Conservation (phyloP, 2,797 vertebrate genomes). For the Danio tinwini region DNA sequence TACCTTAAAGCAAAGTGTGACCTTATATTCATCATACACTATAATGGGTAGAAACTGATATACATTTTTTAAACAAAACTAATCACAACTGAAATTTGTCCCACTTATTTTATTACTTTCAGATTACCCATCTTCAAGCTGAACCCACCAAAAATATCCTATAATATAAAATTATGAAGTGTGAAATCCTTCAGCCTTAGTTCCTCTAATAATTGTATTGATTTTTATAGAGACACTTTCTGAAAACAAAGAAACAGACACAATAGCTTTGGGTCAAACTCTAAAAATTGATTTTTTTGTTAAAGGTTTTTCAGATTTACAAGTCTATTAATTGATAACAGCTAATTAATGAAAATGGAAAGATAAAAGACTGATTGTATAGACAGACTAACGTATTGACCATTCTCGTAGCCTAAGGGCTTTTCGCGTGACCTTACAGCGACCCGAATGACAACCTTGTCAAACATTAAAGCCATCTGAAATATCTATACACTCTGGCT, state of each 20-base stretch:
- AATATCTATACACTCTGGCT: slow-evolving; percentile 58
- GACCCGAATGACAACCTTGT: slow-evolving; percentile 71
- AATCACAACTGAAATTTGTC: no score
- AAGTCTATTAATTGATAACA: slow-evolving; percentile 85
- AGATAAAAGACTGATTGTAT: slow-evolving; percentile 82
- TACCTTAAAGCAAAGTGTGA: no score
- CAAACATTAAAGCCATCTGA: slow-evolving; percentile 70
- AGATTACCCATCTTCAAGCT: neutral
- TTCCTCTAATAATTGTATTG: slow-evolving; percentile 22
- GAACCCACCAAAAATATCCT: neutral
- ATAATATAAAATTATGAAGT: neutral
- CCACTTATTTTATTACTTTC: no score
- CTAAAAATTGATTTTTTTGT: slow-evolving; percentile 68
- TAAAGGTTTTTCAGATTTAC: slow-evolving; percentile 76
- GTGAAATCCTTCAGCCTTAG: neutral
- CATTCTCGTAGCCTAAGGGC: slow-evolving; percentile 77
- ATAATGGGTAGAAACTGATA: neutral
- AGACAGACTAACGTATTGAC: slow-evolving; percentile 77
- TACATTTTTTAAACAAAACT: no score
- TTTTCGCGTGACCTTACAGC: slow-evolving; percentile 79
- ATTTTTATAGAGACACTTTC: neutral
- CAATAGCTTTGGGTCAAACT: slow-evolving; percentile 55
- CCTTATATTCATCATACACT: neutral
- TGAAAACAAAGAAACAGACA: slow-evolving; percentile 23
- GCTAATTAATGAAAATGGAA: slow-evolving; percentile 85